phyloP scores from a whole-genome alignment of 1,140 invertebrate genomes.

The Hycleus cichorii region DNA sequence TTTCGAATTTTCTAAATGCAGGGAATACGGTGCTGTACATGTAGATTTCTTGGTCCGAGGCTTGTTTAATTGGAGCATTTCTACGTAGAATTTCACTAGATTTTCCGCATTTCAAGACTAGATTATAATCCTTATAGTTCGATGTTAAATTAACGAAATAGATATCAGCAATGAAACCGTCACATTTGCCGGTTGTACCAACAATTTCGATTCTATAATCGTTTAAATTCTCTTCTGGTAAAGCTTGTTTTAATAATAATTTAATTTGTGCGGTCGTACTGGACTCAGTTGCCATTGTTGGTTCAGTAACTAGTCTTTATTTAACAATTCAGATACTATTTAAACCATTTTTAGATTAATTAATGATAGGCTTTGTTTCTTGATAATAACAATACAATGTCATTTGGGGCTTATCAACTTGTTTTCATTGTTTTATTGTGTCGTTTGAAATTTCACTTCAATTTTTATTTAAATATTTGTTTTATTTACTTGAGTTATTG shows the following conservation, averaged over 20 bases:
- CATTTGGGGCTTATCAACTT: too few species aligned
- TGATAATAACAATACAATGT: too few species aligned
- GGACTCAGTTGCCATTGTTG: too few species aligned
- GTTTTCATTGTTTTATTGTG: too few species aligned
- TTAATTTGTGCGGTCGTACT: neutral
- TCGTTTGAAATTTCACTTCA: too few species aligned
- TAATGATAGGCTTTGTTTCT: too few species aligned
- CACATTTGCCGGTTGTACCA: slow-evolving; percentile 1
- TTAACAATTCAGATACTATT: too few species aligned
- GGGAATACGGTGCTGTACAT: slow-evolving; percentile 18
- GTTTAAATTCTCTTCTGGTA: slow-evolving; percentile 1
- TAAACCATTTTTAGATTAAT: too few species aligned
- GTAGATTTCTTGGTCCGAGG: slow-evolving; percentile 6
- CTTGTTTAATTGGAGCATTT: neutral
- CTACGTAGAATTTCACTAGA: slow-evolving; percentile 34
- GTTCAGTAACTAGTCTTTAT: too few species aligned
- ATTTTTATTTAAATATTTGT: too few species aligned
- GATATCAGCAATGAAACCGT: slow-evolving; percentile 1
- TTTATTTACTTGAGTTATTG: too few species aligned
- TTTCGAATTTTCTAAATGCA: slow-evolving; percentile 21
- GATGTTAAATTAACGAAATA: neutral
- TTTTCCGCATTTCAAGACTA: slow-evolving; percentile 18
- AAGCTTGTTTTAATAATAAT: neutral
- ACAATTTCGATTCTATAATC: neutral
- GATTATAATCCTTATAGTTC: slow-evolving; percentile 1